These are phyloP conservation scores for Neuroterus valhalla DNA, from an alignment of 1,140 invertebrate genomes.

Conservation along the genomic window DNA sequence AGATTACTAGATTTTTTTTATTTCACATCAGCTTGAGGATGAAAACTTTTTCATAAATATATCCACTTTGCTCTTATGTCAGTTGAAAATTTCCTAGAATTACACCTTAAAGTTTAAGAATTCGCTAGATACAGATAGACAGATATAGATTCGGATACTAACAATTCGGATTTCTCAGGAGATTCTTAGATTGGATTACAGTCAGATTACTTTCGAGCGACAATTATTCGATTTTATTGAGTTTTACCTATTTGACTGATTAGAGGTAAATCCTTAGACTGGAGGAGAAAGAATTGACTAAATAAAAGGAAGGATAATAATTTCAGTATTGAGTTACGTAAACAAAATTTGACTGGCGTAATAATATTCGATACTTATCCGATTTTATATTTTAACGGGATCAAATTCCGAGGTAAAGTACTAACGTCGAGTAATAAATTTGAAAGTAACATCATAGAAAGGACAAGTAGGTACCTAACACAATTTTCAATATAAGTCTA, in stretches of 20 bases:
- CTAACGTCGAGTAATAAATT: too few relatives aligned
- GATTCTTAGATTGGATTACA: neutral
- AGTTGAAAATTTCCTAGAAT: conserved; percentile 23
- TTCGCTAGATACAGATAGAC: neutral
- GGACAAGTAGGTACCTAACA: neutral
- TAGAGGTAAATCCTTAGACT: too few relatives aligned
- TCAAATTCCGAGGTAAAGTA: too few relatives aligned
- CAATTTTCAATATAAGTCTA: neutral
- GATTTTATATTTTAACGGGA: neutral
- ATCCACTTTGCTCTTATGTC: conserved; percentile 9
- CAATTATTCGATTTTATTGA: neutral
- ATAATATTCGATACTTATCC: neutral
- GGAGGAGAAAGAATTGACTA: too few relatives aligned
- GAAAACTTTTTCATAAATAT: conserved; percentile 19
- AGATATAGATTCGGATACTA: neutral
- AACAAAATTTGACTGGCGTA: too few relatives aligned
- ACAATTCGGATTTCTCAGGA: conserved; percentile 14
- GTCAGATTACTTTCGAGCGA: conserved; percentile 13
- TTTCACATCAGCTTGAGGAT: neutral
- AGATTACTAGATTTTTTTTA: neutral
- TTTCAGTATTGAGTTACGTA: too few relatives aligned
- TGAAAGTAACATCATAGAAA: too few relatives aligned
- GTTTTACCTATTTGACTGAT: neutral
- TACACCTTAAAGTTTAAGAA: conserved; percentile 1
- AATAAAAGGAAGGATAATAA: too few relatives aligned